Percentiles rank a stretch among this genome's conserved stretches.
phyloP scores from a whole-genome alignment of 1,140 invertebrate species.

The Dinothrombium tinctorium region DNA sequence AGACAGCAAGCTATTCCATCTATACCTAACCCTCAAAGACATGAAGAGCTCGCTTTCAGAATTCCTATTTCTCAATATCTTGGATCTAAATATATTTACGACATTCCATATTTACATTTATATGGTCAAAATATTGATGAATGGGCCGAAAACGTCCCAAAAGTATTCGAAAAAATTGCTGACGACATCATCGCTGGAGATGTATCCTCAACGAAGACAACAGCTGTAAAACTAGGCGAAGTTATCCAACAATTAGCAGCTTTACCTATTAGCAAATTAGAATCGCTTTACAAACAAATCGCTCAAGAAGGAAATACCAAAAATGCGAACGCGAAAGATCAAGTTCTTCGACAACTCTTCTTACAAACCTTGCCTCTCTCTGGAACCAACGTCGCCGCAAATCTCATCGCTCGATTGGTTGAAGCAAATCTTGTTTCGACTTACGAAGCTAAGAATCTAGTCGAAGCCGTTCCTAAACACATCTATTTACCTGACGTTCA shows the following conservation, averaged over 20 bases:
- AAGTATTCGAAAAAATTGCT: constrained; percentile 5
- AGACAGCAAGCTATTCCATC: too few species aligned
- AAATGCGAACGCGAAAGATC: constrained; percentile 6
- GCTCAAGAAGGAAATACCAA: constrained; percentile 1
- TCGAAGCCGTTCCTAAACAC: constrained; percentile 13
- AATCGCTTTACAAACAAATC: constrained; percentile 1
- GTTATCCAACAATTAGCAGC: constrained; percentile 7
- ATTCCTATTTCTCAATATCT: not conserved
- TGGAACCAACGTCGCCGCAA: constrained; percentile 7
- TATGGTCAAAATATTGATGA: constrained; percentile 6
- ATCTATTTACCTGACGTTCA: constrained; percentile 6
- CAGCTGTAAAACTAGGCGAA: constrained; percentile 8
- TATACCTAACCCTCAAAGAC: too few species aligned
- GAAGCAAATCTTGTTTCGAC: constrained; percentile 1
- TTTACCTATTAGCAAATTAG: not conserved
- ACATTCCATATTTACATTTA: constrained; percentile 8
- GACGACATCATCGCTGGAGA: constrained; percentile 10
- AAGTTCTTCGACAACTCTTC: constrained; percentile 8
- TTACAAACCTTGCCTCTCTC: constrained; percentile 8
- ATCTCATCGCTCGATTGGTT: constrained; percentile 7
- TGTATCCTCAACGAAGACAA: constrained; percentile 5
- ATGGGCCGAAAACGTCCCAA: not conserved
- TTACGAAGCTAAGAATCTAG: constrained; percentile 12
- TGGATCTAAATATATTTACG: not conserved
- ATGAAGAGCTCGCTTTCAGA: constrained; percentile 8